Base-by-base conservation (phyloP, 2,113 vertebrate genomes). In the Rhinoptilus africanus region DNA sequence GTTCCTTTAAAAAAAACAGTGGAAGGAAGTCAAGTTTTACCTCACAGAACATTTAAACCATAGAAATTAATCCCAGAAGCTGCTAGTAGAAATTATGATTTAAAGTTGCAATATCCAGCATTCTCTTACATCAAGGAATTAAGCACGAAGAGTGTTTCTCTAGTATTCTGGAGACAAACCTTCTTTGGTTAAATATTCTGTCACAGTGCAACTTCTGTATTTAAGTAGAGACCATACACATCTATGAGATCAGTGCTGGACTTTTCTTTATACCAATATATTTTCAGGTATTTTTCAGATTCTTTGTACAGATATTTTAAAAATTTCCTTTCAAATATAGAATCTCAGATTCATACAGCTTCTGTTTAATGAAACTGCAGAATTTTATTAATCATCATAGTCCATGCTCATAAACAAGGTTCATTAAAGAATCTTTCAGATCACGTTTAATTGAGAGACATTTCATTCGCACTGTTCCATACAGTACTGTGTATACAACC, bases 191-290 rank as follows among this genome's bases (percentile, higher is more conserved):
- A 90, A 78, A 59, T 67, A 68, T 16, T 53, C 37, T 39, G 37
- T 22, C 17, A 48, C 1, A 67, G 19, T 28, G 3, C 24, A 80
- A 74, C 12, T 74, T 81, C 56, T 22, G 11, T 45, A 28, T 68
- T 51, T 64, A 63, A 71, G 30, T 19, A 71, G 9, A 78, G 14
- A 59, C 10, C 26, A 72, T 2, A 67, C 14, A 80, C 26, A 59
- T 4, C 54, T 41, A 54, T 0, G 2, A 34, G n/a, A 74, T 9
- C 45, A 35, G 5, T 1, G 1, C 0, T 63, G 6, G 2, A 50
- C 26, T 62, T 30, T 68, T 69, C 45, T 50, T 79, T 17, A 75
- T 6, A 30, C 11, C 54, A 26, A 17, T 15, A 5, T 2, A 62
- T 83, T 82, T 85, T 51, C 30, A 83, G 2, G 2, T 51, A 39